Evolutionary conservation across 23 tunicate genomes (phyloP).

Genomic region (Oikopleura albicans): DNA sequence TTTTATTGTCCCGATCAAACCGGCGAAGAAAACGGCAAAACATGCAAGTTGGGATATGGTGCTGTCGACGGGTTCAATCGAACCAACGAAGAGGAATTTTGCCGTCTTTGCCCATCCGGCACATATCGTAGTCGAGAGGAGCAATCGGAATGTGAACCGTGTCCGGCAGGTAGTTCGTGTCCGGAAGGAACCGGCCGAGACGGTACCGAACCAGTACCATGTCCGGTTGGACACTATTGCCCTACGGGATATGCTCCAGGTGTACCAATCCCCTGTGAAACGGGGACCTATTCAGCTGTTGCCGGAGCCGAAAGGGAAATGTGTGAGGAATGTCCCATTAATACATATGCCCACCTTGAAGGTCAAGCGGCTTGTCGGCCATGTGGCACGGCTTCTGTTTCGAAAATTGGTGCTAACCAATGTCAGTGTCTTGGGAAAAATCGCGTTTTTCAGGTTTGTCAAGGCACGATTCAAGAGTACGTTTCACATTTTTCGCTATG

Average conservation of each 20-base stretch:
- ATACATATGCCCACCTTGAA: slow-evolving; percentile 58
- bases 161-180: slow-evolving; percentile 95
- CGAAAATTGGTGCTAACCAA: slow-evolving; percentile 33
- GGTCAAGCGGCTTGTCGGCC: slow-evolving; percentile 84
- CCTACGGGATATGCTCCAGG: slow-evolving; percentile 75
- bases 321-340: slow-evolving; percentile 43
- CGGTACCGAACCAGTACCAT: slow-evolving; percentile 42
- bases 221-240: slow-evolving; percentile 83
- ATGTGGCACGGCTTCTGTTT: slow-evolving; percentile 64
- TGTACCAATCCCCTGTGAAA: slow-evolving; percentile 64
- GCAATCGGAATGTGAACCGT: slow-evolving; percentile 56
- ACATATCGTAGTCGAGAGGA: slow-evolving; percentile 51
- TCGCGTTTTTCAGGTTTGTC: neutral
- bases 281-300: slow-evolving; percentile 48
- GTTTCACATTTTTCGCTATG: too few species aligned
- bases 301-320: slow-evolving; percentile 44
- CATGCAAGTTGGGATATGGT: slow-evolving; percentile 74
- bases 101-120: slow-evolving; percentile 75
- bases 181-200: slow-evolving; percentile 69
- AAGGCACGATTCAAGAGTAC: too few species aligned
- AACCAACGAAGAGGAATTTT: slow-evolving; percentile 27
- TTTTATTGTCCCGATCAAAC: slow-evolving; percentile 79
- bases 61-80: slow-evolving; percentile 42
- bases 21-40: slow-evolving; percentile 22
- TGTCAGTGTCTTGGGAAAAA: slow-evolving; percentile 50